These are phyloP conservation scores for Corythornis vintsioides DNA, from an alignment of 2,113 vertebrate species.

Conservation along the genomic window DNA sequence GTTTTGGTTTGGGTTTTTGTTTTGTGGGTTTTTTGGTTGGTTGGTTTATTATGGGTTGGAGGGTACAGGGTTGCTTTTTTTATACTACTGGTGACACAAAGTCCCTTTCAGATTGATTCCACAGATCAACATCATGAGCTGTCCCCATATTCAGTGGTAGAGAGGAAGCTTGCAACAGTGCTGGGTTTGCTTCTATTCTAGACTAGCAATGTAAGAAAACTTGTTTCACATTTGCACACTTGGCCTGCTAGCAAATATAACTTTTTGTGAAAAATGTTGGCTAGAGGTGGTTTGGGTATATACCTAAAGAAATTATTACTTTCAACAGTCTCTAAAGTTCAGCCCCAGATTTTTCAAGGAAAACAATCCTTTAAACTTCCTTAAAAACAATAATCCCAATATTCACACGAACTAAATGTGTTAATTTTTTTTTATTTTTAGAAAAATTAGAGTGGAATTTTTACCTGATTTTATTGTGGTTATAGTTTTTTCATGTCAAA, in stretches of 20 bases:
- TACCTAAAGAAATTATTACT: neutral
- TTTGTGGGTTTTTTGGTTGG: accelerated
- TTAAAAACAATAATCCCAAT: neutral
- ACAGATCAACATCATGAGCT: neutral
- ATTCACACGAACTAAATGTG: neutral
- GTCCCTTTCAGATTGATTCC: neutral
- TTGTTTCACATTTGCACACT: accelerated
- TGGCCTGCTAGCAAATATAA: neutral
- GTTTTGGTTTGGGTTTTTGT: neutral
- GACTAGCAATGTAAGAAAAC: neutral
- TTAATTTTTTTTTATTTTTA: neutral
- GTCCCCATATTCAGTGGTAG: accelerated
- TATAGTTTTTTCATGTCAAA: neutral
- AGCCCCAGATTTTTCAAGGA: neutral
- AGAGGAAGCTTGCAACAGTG: neutral
- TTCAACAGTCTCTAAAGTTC: neutral
- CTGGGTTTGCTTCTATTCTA: neutral
- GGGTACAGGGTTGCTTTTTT: neutral
- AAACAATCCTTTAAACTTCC: neutral
- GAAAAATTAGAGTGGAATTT: neutral
- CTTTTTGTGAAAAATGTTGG: neutral
- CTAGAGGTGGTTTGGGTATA: neutral
- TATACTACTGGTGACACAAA: neutral
- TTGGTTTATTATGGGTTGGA: neutral
- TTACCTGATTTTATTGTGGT: neutral